Evolutionary conservation across 2,797 vertebrate genomes (phyloP), one percentile per base, ranked within the genome.

Genomic region (Capromys pilorides): DNA sequence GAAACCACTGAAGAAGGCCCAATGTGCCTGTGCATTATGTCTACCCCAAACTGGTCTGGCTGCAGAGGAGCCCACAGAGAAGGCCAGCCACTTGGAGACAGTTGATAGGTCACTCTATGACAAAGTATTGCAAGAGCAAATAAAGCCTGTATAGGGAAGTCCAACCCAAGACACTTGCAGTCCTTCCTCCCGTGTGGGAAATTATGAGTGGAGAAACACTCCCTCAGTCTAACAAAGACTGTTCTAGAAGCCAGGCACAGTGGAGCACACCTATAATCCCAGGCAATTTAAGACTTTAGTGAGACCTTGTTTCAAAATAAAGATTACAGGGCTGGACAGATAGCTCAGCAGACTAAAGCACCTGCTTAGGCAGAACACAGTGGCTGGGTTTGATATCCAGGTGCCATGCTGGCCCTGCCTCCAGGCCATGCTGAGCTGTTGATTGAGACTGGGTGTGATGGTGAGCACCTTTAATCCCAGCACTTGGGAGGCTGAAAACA

Each of bases 41-140:
- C 83, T 31, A 49, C 26, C 64, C 4, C 19, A 4, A 51, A 18
- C 69, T 7, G 59, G 83, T 5, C 24, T 11, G 2, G 33, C 39
- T 83, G 36, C 51, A 22, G 45, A 39, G 5, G 5, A 83, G 54
- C 49, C 59, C 31, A 16, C 51, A 86, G 62, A 73, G 78, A 95
- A 86, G 54, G 69, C 54, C 19, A 45, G 67, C 16, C 45, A 75
- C 73, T 96, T 81, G 64, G 14, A 94, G 36, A 75, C 59, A 66
- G 28, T 2, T 22, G 22, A 61, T 51, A 78, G 67, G 51, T 21
- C 28, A 28, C 16, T 51, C 45, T 62, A 69, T 64, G 31, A 84
- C 12, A 66, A 89, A 59, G 33, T 54, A 54, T 78, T 86, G 91
- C 24, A 59, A 82, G 7, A 33, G 57, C 33, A 75, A 57, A 22